These are phyloP conservation scores for Chinchilla lanigera DNA, from an alignment of 2,113 vertebrate genomes.

Conservation along the genomic window DNA sequence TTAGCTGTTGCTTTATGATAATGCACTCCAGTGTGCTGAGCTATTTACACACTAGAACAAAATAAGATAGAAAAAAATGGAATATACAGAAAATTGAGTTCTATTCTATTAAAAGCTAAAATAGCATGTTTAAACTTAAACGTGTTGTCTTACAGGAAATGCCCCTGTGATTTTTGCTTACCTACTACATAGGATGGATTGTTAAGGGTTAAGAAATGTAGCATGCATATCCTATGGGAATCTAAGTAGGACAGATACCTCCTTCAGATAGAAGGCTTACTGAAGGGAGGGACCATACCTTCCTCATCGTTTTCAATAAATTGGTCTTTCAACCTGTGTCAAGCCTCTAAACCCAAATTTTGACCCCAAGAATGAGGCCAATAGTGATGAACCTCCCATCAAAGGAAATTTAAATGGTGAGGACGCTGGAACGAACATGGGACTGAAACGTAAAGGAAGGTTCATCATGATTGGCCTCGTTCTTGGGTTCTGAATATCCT, in stretches of 20 bases:
- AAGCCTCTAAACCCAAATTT: too few relatives aligned
- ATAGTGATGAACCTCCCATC: neutral
- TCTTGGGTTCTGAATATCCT: neutral
- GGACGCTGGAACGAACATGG: neutral
- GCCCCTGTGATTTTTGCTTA: slow-evolving; percentile 76
- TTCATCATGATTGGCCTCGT: neutral
- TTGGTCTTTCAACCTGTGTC: neutral
- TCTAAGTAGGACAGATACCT: neutral
- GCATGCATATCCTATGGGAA: neutral
- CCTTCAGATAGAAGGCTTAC: slow-evolving; percentile 36
- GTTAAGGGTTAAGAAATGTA: neutral
- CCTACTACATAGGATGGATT: slow-evolving; percentile 70
- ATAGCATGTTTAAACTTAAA: slow-evolving; percentile 82
- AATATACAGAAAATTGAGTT: slow-evolving; percentile 71
- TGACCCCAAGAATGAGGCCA: neutral
- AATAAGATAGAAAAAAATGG: slow-evolving; percentile 16
- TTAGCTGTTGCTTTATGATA: slow-evolving; percentile 53
- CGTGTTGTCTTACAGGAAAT: slow-evolving; percentile 78
- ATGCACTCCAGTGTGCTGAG: slow-evolving; percentile 6
- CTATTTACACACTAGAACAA: neutral
- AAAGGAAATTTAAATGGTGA: neutral
- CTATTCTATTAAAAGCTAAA: slow-evolving; percentile 83
- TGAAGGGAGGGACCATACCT: neutral
- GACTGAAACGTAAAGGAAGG: neutral
- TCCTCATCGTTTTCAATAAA: neutral